Conservation (phyloP, 1,140 invertebrate species). For the Drosophila arizonae region DNA sequence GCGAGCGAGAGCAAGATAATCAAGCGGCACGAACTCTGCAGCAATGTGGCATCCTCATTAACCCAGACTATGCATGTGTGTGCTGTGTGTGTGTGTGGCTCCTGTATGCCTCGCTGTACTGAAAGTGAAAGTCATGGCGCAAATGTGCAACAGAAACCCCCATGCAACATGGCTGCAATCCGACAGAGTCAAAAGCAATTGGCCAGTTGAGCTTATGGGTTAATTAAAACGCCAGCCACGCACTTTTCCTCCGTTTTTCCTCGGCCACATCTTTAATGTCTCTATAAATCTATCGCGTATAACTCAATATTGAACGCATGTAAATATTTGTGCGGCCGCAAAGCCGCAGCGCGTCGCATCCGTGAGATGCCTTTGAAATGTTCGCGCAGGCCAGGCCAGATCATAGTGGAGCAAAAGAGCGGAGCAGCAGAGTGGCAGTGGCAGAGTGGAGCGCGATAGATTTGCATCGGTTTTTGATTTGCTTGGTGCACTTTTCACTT, state of each 20-base stretch:
- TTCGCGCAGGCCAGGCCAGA: conserved; percentile 25
- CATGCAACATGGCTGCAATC: conserved; percentile 4
- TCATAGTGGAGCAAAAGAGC: neutral
- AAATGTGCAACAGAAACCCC: conserved; percentile 60
- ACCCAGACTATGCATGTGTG: conserved; percentile 48
- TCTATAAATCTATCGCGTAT: conserved; percentile 45
- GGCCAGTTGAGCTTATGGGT: conserved; percentile 54
- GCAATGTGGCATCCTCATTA: conserved; percentile 80
- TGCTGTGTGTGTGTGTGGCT: conserved; percentile 1
- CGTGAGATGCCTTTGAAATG: conserved; percentile 79
- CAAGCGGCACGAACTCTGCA: conserved; percentile 77
- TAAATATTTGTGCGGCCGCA: conserved; percentile 72
- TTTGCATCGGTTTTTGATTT: conserved; percentile 47
- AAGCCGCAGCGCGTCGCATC: conserved; percentile 65
- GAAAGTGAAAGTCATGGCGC: conserved; percentile 77
- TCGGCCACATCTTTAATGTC: conserved; percentile 20
- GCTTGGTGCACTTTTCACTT: conserved; percentile 64
- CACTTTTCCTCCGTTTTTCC: conserved; percentile 29
- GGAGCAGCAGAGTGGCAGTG: conserved; percentile 3
- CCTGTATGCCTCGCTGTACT: conserved; percentile 21
- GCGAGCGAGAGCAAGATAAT: conserved; percentile 56
- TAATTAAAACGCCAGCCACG: conserved; percentile 52
- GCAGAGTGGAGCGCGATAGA: conserved; percentile 6
- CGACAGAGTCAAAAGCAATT: conserved; percentile 46
- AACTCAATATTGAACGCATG: conserved; percentile 42